Evolutionary conservation across 2,113 vertebrate genomes (phyloP).

Genomic region (Circaetus cinerascens): DNA sequence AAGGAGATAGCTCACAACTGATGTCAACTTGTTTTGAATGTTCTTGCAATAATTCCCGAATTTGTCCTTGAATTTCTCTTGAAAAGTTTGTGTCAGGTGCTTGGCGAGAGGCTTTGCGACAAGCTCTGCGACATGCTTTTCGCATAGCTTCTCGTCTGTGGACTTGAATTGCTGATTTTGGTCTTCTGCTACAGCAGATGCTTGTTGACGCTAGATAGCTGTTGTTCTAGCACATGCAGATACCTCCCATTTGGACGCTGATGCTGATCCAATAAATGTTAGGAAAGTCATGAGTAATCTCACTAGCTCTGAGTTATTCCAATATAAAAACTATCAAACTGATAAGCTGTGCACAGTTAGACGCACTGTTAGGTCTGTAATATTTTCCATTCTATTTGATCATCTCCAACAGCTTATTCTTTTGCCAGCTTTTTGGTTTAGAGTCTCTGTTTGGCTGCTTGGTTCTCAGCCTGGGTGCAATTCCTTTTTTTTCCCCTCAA

Average conservation of each 20-base stretch:
- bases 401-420: neutral
- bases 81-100: too few species aligned
- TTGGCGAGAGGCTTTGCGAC: too few species aligned
- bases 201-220: neutral
- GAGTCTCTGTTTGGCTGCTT: neutral
- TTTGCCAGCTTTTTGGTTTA: neutral
- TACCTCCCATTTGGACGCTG: neutral
- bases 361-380: neutral
- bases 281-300: neutral
- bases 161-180: neutral
- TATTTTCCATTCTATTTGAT: neutral
- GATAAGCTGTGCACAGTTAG: neutral
- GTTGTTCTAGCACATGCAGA: neutral
- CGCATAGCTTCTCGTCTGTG: too few species aligned
- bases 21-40: too few species aligned
- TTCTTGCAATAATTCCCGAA: too few species aligned
- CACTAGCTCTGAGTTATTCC: neutral
- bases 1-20: too few species aligned
- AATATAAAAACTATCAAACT: neutral
- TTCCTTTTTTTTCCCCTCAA: fast-evolving
- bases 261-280: neutral
- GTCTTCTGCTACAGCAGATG: neutral
- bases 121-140: too few species aligned
- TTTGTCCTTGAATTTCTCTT: too few species aligned
- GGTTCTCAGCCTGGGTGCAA: neutral